Percentiles rank a stretch among this genome's conserved stretches.
These are phyloP conservation scores for Torymus texanus DNA, from an alignment of 2,888 invertebrate genomes.

Conservation along the genomic window DNA sequence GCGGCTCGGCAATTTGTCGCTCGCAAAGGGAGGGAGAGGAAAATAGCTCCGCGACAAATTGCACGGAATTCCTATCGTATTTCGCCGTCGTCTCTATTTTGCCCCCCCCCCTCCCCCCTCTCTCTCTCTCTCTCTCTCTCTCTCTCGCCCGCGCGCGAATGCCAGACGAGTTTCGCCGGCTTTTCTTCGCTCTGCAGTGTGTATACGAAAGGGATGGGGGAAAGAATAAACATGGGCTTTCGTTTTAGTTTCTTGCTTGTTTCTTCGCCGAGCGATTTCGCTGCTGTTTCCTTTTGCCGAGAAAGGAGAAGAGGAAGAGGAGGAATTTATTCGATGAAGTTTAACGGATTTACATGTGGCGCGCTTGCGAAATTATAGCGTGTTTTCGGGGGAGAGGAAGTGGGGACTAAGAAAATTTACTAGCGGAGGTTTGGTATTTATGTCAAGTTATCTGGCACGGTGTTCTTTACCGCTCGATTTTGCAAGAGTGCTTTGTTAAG, in stretches of 20 bases:
- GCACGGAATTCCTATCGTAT: slow-evolving; percentile 52
- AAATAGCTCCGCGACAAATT: slow-evolving; percentile 52
- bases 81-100: slow-evolving; percentile 51
- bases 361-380: slow-evolving; percentile 16
- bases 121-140: slow-evolving; percentile 32
- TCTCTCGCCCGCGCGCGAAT: slow-evolving; percentile 24
- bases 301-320: neutral
- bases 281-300: slow-evolving; percentile 1
- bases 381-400: neutral
- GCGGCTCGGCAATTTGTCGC: slow-evolving; percentile 51
- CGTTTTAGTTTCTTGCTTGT: slow-evolving; percentile 19
- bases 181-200: neutral
- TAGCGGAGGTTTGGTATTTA: neutral
- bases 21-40: slow-evolving; percentile 19
- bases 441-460: slow-evolving; percentile 5
- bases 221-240: slow-evolving; percentile 38
- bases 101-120: slow-evolving; percentile 23
- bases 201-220: neutral
- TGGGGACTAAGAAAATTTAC: neutral
- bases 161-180: slow-evolving; percentile 23
- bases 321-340: slow-evolving; percentile 35
- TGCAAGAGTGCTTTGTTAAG: neutral
- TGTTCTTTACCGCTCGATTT: neutral
- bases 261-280: neutral
- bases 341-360: slow-evolving; percentile 43